phyloP scores from a whole-genome alignment of 2,113 vertebrate species.

The Noturus placidus region DNA sequence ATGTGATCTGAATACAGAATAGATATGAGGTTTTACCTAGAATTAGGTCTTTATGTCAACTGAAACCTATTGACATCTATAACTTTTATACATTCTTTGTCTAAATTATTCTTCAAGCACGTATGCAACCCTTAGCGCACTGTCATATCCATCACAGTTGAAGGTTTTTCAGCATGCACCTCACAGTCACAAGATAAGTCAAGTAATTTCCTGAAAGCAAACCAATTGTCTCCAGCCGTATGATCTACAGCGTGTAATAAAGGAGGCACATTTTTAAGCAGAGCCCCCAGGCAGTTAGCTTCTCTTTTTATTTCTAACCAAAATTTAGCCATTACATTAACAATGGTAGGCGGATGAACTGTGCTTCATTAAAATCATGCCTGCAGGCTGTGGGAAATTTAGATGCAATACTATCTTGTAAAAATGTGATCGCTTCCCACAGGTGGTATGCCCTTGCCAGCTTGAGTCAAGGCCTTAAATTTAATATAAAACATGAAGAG shows the following conservation, averaged over 20 bases:
- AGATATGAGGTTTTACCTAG: not conserved
- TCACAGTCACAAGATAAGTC: not conserved
- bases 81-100: too few species aligned
- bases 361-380: conserved; percentile 37
- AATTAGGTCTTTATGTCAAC: not conserved
- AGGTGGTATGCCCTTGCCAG: conserved; percentile 5
- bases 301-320: conserved; percentile 7
- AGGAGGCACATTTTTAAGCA: conserved; percentile 22
- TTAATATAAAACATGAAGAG: not conserved
- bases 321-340: conserved; percentile 40
- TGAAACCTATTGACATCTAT: not conserved
- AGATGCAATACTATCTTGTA: conserved; percentile 20
- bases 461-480: not conserved
- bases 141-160: not conserved
- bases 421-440: conserved; percentile 11
- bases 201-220: not conserved
- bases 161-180: not conserved
- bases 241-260: conserved; percentile 31
- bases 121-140: not conserved
- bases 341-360: conserved; percentile 18
- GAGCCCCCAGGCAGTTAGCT: conserved; percentile 5
- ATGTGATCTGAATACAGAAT: not conserved
- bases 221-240: not conserved
- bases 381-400: conserved; percentile 22
- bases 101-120: not conserved